phyloP scores from a whole-genome alignment of 2,888 invertebrate genomes.

The Eilema sororculum region DNA sequence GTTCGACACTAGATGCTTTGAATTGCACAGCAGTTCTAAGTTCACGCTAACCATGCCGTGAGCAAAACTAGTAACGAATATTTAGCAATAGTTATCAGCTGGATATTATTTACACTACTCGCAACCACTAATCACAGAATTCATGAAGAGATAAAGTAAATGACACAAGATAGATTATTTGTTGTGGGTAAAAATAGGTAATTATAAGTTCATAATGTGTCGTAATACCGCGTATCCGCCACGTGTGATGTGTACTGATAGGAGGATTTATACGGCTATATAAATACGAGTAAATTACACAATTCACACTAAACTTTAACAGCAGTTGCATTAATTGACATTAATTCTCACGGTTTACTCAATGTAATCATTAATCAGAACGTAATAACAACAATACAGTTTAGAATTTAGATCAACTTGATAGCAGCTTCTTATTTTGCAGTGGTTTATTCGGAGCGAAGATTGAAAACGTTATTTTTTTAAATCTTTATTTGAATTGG shows the following conservation, averaged over 20 bases:
- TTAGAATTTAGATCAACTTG: not conserved
- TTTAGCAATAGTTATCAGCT: conserved; percentile 10
- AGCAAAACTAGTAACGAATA: not conserved
- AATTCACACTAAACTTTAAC: not conserved
- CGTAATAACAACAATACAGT: not conserved
- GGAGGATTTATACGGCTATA: not conserved
- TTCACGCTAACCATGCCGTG: not conserved
- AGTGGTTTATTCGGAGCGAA: too few species aligned
- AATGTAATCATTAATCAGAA: not conserved
- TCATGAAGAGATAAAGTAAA: not conserved
- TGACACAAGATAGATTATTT: conserved; percentile 10
- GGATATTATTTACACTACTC: not conserved
- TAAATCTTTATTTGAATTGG: too few species aligned
- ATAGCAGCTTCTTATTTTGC: not conserved
- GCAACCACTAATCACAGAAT: conserved; percentile 7
- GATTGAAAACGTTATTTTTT: too few species aligned
- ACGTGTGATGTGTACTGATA: conserved; percentile 5
- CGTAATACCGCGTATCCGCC: conserved; percentile 1
- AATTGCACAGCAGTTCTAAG: not conserved
- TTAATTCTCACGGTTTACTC: not conserved
- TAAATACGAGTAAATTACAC: not conserved
- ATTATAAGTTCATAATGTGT: conserved; percentile 8
- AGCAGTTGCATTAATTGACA: not conserved
- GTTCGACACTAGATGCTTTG: too few species aligned
- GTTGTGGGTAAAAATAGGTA: conserved; percentile 5